Percentiles rank a stretch among this genome's conserved stretches.
phyloP scores from a whole-genome alignment of 2,888 invertebrate genomes.

The Mechanitis mazaeus region DNA sequence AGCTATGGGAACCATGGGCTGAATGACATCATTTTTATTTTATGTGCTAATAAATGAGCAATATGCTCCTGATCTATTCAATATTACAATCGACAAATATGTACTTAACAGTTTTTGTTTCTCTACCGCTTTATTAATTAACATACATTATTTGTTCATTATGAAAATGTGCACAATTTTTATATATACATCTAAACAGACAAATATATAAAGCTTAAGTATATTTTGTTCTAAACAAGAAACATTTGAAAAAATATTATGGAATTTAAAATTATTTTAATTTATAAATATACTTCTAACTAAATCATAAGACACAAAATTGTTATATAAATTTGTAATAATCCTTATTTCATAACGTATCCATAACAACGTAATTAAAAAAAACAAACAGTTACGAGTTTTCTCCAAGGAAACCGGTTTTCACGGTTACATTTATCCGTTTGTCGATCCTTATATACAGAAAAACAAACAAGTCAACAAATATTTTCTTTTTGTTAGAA shows the following conservation, averaged over 20 bases:
- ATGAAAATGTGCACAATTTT: not conserved
- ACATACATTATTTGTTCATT: not conserved
- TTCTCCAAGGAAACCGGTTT: constrained; percentile 2
- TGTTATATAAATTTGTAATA: not conserved
- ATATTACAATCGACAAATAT: not conserved
- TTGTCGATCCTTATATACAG: not conserved
- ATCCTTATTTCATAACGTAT: not conserved
- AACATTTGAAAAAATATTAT: too few relatives aligned
- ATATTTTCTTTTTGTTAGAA: not conserved
- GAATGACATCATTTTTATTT: not conserved
- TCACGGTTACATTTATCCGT: constrained; percentile 4
- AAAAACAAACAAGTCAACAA: constrained; percentile 3
- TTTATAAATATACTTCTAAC: too few relatives aligned
- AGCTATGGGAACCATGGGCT: too few relatives aligned
- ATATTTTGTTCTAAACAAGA: too few relatives aligned
- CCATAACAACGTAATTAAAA: not conserved
- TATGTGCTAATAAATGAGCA: not conserved
- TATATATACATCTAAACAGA: too few relatives aligned
- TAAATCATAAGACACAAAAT: too few relatives aligned
- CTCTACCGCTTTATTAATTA: not conserved
- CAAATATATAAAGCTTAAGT: too few relatives aligned
- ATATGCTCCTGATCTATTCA: not conserved
- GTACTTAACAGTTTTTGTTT: constrained; percentile 1
- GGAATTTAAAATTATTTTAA: too few relatives aligned
- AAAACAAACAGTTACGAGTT: not conserved